phyloP scores from a whole-genome alignment of 1,140 invertebrate species.

The Trissolcus basalis region DNA sequence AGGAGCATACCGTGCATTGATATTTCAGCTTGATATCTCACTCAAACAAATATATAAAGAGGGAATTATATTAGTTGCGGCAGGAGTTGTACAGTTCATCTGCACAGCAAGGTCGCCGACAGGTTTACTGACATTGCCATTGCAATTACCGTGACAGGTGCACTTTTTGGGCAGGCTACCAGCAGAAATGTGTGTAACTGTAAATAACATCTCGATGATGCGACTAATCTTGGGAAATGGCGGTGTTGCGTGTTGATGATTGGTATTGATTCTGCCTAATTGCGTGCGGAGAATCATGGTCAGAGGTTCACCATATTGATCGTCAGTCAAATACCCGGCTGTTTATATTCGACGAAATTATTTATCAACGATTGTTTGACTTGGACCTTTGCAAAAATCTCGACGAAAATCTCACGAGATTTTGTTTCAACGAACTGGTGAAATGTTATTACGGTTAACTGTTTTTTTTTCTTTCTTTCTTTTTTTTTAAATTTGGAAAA shows the following conservation, averaged over 20 bases:
- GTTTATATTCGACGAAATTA: slow-evolving; percentile 9
- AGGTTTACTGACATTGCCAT: too few relatives aligned
- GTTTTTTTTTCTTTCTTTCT: too few relatives aligned
- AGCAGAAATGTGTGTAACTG: slow-evolving; percentile 8
- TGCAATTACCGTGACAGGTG: not conserved
- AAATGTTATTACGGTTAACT: too few relatives aligned
- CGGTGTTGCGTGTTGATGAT: slow-evolving; percentile 32
- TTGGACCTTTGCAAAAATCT: slow-evolving; percentile 9
- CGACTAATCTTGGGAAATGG: slow-evolving; percentile 18
- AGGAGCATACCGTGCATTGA: slow-evolving; percentile 28
- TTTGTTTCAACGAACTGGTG: too few relatives aligned
- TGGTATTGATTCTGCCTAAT: slow-evolving; percentile 38
- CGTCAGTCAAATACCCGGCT: slow-evolving; percentile 13
- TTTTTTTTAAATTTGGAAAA: too few relatives aligned
- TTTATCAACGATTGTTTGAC: slow-evolving; percentile 25
- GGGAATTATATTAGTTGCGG: too few relatives aligned
- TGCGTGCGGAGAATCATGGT: slow-evolving; percentile 28
- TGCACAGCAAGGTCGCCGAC: not conserved
- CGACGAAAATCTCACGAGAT: slow-evolving; percentile 15
- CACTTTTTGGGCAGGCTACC: not conserved
- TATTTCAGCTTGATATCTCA: slow-evolving; percentile 24
- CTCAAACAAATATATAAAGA: too few relatives aligned
- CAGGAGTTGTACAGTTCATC: too few relatives aligned
- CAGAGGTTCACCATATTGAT: slow-evolving; percentile 30
- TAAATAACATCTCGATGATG: slow-evolving; percentile 10